Evolutionary conservation across 2,797 vertebrate species (phyloP), one percentile per base, ranked within the genome.

Genomic region (Emys orbicularis): DNA sequence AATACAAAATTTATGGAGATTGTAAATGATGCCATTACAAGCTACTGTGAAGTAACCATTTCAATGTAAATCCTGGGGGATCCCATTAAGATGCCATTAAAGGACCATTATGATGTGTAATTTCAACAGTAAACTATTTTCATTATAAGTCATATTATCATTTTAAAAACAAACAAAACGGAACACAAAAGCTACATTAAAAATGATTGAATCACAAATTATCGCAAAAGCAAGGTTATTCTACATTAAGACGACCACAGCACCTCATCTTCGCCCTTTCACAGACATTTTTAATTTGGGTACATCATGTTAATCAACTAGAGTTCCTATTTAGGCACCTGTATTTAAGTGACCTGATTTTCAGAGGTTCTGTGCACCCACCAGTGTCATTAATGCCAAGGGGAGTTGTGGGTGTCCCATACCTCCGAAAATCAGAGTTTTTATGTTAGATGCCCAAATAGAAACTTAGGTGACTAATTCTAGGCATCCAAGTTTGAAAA

Each of bases 71-170:
- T 95, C 93, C 93, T 41, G 82, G 27, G 93, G 95, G 96, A 94
- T 85, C 15, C 83, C 93, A 96, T 95, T 97, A 94, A 94, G 91
- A 79, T 85, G 74, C 79, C 94, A 95, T 96, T 97, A 98, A 95
- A 97, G 92, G 82, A 86, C 34, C 79, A 92, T 96, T 93, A 94
- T 76, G 91, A 92, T 84, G 74, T 57, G 88, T 88, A 95, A 94
- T 88, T 90, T 93, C 90, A 82, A 65, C 52, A 91, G 81, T 41
- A 87, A 94, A 96, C 81, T 95, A 86, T 72, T 86, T 89, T 91
- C 90, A 91, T 49, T 93, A 93, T 86, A 91, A 94, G 88, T 91
- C 80, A 81, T 65, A 91, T 52, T 16, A 91, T 79, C 84, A 83
- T 84, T 96, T 96, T 96, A 91, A 86, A 95, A 94, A 94, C 90